Base-by-base conservation (phyloP, 2,888 invertebrate species). In the Empis stercorea region DNA sequence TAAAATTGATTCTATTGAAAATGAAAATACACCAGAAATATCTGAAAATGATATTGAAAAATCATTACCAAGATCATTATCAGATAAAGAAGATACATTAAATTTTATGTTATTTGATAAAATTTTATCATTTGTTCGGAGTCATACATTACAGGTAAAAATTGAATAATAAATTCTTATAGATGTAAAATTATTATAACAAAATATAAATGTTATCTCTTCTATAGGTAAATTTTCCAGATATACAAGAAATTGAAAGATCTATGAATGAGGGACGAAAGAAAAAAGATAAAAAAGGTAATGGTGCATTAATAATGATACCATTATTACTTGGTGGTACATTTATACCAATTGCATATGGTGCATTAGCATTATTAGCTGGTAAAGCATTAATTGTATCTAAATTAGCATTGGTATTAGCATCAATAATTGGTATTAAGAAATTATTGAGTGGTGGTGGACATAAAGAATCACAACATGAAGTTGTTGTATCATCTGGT, bases 361-460 rank as follows among this genome's bases (percentile, higher is more conserved):
- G 87, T 49, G 87, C 86, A 10, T 66, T 89, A 23, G 87, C 87
- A 16, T 74, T 89, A 44, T 65, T 88, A 47, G 87, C 88, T 39
- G 88, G 88, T 55, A 89, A 89, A 66, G 88, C 88, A 38, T 68
- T 88, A 53, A 87, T 88, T 56, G 84, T 88, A 43, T 86, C 87
- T 54, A 88, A 88, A 62, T 68, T 88, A 55, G 88, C 88, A 1
- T 67, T 88, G 46, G 86, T 87, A 1, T 70, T 88, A 44, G 87
- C 88, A 49, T 84, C 82, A 55, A 87, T 88, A 57, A 85, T 88
- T 55, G 88, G 87, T 4, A 72, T 89, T 65, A 88, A 87, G 74
- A 88, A 88, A 60, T 75, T 89, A 30, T 72, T 87, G 41, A 79
- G 82, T 17, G 75, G 81, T 3, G 76, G 76, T 30, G 76, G 78